These are phyloP conservation scores for Rhinopithecus roxellana DNA, from an alignment of 2,113 vertebrate species.

Conservation along the genomic window DNA sequence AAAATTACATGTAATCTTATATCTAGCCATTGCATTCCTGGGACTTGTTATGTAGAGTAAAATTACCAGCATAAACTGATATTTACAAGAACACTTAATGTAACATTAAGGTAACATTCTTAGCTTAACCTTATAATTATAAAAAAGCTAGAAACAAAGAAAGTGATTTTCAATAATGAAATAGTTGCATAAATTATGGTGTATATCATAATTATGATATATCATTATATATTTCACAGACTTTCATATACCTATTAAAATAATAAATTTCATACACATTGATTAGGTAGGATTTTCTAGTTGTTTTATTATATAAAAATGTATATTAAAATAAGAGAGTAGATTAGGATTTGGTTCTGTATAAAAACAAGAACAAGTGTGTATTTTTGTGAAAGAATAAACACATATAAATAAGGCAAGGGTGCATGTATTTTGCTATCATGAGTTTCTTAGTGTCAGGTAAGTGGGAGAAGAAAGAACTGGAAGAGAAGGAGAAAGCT, in stretches of 20 bases:
- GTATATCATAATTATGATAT: too few species aligned
- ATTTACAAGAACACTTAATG: neutral
- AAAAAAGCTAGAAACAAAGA: neutral
- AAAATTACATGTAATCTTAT: slow-evolving; percentile 42
- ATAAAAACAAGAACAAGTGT: neutral
- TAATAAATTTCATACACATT: neutral
- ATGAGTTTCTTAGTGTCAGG: neutral
- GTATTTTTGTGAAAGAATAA: neutral
- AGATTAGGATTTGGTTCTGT: neutral
- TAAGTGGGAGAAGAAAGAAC: neutral
- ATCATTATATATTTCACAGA: neutral
- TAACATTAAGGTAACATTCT: neutral
- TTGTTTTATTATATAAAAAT: neutral
- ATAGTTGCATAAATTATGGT: neutral
- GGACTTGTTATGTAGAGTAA: neutral
- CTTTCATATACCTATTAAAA: neutral
- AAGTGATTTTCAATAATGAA: neutral
- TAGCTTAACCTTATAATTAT: neutral
- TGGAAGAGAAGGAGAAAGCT: neutral
- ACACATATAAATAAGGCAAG: neutral
- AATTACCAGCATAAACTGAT: neutral
- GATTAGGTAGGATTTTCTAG: neutral
- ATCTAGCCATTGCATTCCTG: slow-evolving; percentile 10
- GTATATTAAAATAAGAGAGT: neutral
- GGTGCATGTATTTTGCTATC: neutral